phyloP scores from a whole-genome alignment of 2,113 vertebrate genomes.

The Cynocephalus volans region DNA sequence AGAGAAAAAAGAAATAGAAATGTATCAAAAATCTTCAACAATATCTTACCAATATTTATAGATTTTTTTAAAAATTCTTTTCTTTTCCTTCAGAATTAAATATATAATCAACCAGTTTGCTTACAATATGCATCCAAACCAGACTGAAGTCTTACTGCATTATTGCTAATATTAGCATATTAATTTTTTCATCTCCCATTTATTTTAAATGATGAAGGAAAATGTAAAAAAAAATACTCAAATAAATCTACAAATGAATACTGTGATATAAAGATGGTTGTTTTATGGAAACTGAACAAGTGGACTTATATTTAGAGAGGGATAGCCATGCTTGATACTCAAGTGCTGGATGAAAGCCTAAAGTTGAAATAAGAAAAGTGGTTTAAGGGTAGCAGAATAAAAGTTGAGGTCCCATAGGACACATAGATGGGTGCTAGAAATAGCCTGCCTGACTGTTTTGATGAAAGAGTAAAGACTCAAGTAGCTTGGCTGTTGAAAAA shows the following conservation, averaged over 20 bases:
- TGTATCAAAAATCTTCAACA: not conserved
- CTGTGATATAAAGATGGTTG: not conserved
- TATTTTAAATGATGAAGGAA: not conserved
- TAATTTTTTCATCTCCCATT: not conserved
- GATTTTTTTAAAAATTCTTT: not conserved
- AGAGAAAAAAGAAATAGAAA: slow-evolving; percentile 6
- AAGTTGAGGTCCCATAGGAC: not conserved
- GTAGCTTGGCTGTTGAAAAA: not conserved
- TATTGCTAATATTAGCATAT: not conserved
- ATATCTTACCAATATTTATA: not conserved
- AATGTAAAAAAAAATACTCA: not conserved
- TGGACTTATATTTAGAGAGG: not conserved
- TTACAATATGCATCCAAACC: not conserved
- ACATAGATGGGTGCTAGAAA: not conserved
- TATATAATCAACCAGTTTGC: not conserved
- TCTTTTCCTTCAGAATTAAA: not conserved
- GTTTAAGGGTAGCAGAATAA: not conserved
- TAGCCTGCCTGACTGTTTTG: not conserved
- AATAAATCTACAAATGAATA: not conserved
- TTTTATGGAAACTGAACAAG: not conserved
- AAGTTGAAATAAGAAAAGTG: not conserved
- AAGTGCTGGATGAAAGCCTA: not conserved
- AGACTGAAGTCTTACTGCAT: not conserved
- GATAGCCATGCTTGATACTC: not conserved
- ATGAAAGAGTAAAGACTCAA: not conserved